Conservation (phyloP, 2,888 invertebrate species). For the Rhodophaea formosa region DNA sequence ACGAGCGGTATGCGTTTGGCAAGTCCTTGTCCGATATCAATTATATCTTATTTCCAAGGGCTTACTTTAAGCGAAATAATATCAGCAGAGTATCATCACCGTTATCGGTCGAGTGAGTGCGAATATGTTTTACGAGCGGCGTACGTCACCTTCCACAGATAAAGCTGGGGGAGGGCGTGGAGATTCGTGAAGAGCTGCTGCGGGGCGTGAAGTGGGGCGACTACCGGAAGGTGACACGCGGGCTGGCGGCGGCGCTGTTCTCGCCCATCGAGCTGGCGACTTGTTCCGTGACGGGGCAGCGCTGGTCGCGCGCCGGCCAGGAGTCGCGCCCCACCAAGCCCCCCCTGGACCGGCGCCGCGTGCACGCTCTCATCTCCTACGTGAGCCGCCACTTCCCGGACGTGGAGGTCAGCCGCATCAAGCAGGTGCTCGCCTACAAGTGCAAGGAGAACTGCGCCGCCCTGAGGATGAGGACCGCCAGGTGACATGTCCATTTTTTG, state of each 20-base stretch:
- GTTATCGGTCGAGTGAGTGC: constrained; percentile 15
- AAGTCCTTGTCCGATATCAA: not conserved
- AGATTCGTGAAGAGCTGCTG: constrained; percentile 86
- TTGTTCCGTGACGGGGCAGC: constrained; percentile 88
- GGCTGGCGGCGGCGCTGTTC: constrained; percentile 87
- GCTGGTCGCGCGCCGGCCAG: constrained; percentile 87
- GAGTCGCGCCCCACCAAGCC: constrained; percentile 88
- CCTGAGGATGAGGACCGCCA: constrained; percentile 86
- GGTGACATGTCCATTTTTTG: constrained; percentile 61
- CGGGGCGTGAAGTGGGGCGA: constrained; percentile 88
- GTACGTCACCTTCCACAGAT: constrained; percentile 68
- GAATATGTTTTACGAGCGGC: not conserved
- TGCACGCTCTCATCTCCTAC: constrained; percentile 88
- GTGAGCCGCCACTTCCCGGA: constrained; percentile 87
- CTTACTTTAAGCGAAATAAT: constrained; percentile 9
- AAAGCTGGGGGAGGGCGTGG: constrained; percentile 87
- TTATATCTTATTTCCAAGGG: constrained; percentile 3
- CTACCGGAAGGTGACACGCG: constrained; percentile 86
- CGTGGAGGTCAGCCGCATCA: constrained; percentile 87
- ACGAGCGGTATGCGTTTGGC: not conserved
- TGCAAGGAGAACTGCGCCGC: constrained; percentile 90
- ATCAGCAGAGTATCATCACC: constrained; percentile 6
- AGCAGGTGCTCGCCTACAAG: constrained; percentile 88
- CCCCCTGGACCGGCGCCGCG: constrained; percentile 85
- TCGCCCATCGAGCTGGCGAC: constrained; percentile 88